Conservation (phyloP, 2,113 vertebrate genomes). For the Podilymbus podiceps region DNA sequence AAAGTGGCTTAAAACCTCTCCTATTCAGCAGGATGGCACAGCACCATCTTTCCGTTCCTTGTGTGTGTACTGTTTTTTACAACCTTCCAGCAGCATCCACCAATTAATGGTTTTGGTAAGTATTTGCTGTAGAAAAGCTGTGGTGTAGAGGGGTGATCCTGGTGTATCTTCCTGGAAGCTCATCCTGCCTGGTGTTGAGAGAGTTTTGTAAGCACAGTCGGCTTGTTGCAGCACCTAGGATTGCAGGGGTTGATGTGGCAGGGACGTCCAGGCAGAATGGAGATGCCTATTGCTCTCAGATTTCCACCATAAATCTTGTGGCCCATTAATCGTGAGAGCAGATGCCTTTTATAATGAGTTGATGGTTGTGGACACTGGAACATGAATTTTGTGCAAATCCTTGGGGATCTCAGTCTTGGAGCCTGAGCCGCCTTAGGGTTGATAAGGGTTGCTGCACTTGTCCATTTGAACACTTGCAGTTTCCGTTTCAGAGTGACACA, state of each 20-base stretch:
- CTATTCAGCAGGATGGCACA: neutral
- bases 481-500: neutral
- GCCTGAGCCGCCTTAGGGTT: neutral
- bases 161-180: neutral
- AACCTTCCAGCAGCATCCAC: neutral
- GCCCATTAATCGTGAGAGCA: accelerated
- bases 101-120: neutral
- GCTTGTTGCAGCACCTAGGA: neutral
- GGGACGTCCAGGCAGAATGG: neutral
- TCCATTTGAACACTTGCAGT: neutral
- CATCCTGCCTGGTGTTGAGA: accelerated
- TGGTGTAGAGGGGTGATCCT: neutral
- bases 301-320: neutral
- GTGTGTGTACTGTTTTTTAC: neutral
- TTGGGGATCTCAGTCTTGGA: neutral
- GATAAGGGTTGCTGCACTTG: neutral
- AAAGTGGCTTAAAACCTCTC: neutral
- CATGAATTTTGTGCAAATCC: neutral
- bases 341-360: neutral
- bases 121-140: neutral
- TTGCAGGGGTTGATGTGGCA: neutral
- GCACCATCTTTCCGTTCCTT: accelerated
- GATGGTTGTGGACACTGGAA: neutral
- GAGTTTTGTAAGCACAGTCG: neutral
- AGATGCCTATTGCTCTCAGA: neutral